Evolutionary conservation across 2,113 vertebrate genomes (phyloP), one percentile per base, ranked within the genome.

Genomic region (Oryzias curvinotus): DNA sequence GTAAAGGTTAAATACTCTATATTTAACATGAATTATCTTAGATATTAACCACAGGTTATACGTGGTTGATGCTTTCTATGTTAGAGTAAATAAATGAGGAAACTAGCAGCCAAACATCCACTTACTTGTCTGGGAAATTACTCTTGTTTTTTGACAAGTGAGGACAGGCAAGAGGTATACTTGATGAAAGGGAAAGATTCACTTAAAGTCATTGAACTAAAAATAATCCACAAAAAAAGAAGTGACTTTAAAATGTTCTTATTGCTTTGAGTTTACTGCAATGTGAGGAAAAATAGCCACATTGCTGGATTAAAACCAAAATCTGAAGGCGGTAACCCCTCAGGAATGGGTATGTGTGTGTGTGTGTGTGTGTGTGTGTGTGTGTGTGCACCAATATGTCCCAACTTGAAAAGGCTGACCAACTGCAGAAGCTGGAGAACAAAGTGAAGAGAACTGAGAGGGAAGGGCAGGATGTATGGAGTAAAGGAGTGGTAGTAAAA

Each of bases 21-120:
- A 80, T 72, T 75, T 82, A 79, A 80, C 58, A 66, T 52, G 43
- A 73, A 71, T 66, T 70, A 81, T 50, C 58, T 66, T 81, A 72
- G 75, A 85, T 78, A 83, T 67, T 50, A 68, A 82, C 80, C 80
- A 87, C 77, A 81, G 57, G 52, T 14, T 52, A 14, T 48, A 68
- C 68, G 79, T 80, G 74, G 79, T 79, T 71, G 58, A 77, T 88
- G 78, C 85, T 76, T 69, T 77, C 59, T 81, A 41, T 83, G 70
- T 83, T 45, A 77, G 65, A 71, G 64, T 60, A 65, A 80, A 73
- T 82, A 83, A 77, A 71, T 75, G 46, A 68, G 42, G 21, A 87
- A 83, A 87, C 79, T 89, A 92, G 90, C 91, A 91, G 90, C 90
- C 83, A 87, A 87, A 77, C 67, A 82, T 88, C 76, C 77, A 77